A percentile compares a stretch with the other conserved stretches of the same genome.
These are phyloP conservation scores for Halcyon badia DNA, from an alignment of 2,797 vertebrate genomes.

Conservation along the genomic window DNA sequence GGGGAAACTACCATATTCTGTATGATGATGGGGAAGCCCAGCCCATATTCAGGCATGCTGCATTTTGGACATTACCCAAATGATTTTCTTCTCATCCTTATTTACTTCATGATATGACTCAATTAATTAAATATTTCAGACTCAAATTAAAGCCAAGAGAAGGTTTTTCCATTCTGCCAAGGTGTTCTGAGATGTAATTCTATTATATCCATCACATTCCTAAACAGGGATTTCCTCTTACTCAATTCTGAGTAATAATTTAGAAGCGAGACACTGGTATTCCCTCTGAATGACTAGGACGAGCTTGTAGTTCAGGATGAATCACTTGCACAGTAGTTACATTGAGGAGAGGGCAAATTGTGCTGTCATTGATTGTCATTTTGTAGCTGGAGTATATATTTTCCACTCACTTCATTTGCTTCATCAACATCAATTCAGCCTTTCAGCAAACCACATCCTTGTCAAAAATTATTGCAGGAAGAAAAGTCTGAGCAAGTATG, in stretches of 20 bases:
- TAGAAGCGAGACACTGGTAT: slow-evolving; percentile 72
- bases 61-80: slow-evolving; percentile 64
- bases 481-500: slow-evolving; percentile 11
- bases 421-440: slow-evolving; percentile 52
- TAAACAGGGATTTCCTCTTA: slow-evolving; percentile 79
- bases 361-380: slow-evolving; percentile 22
- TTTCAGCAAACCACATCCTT: slow-evolving; percentile 42
- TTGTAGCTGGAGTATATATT: slow-evolving; percentile 48
- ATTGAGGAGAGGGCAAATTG: neutral
- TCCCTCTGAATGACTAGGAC: slow-evolving; percentile 70
- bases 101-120: slow-evolving; percentile 75
- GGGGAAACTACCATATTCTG: slow-evolving; percentile 44
- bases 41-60: slow-evolving; percentile 31
- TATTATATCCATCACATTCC: slow-evolving; percentile 67
- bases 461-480: slow-evolving; percentile 51
- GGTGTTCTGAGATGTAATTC: slow-evolving; percentile 61
- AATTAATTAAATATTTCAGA: slow-evolving; percentile 76
- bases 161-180: slow-evolving; percentile 72
- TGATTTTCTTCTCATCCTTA: slow-evolving; percentile 69
- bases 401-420: slow-evolving; percentile 55
- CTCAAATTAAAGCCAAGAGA: slow-evolving; percentile 52
- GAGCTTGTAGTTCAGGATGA: slow-evolving; percentile 68
- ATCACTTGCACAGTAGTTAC: slow-evolving; percentile 60
- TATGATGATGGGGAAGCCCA: neutral
- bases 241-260: slow-evolving; percentile 78